These are phyloP conservation scores for Laupala kohalensis DNA, from an alignment of 1,140 invertebrate species.

Conservation along the genomic window DNA sequence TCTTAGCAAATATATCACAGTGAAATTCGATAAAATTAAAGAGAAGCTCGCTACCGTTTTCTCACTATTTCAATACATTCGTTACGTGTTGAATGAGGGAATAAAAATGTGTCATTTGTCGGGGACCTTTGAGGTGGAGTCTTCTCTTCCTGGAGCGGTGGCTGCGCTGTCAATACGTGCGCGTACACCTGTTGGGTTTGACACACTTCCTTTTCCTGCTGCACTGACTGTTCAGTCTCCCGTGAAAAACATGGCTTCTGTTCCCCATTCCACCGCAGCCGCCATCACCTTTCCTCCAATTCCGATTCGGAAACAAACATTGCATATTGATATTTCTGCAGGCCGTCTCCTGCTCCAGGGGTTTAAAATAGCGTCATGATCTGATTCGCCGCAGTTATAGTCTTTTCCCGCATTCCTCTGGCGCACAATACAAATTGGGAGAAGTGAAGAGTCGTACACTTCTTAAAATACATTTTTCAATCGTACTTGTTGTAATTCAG, in stretches of 20 bases:
- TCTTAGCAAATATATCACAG: too few species aligned
- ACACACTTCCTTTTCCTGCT: neutral
- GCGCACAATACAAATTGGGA: too few species aligned
- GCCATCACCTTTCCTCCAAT: neutral
- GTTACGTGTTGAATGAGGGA: too few species aligned
- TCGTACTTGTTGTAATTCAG: too few species aligned
- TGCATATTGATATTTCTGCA: neutral
- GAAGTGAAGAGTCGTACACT: too few species aligned
- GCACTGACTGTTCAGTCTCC: neutral
- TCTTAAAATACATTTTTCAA: too few species aligned
- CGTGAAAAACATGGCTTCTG: neutral
- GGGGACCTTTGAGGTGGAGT: too few species aligned
- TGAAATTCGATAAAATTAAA: neutral
- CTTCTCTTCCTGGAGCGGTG: neutral
- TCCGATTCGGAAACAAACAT: neutral
- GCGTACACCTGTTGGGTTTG: neutral
- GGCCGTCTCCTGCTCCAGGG: too few species aligned
- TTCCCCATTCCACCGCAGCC: too few species aligned
- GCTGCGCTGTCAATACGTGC: neutral
- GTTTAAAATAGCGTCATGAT: neutral
- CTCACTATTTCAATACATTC: too few species aligned
- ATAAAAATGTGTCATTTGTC: too few species aligned
- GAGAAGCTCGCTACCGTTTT: neutral
- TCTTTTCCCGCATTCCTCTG: neutral
- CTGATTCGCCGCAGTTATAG: neutral